These are phyloP conservation scores for Spodoptera frugiperda DNA, from an alignment of 1,140 invertebrate genomes.

Conservation along the genomic window DNA sequence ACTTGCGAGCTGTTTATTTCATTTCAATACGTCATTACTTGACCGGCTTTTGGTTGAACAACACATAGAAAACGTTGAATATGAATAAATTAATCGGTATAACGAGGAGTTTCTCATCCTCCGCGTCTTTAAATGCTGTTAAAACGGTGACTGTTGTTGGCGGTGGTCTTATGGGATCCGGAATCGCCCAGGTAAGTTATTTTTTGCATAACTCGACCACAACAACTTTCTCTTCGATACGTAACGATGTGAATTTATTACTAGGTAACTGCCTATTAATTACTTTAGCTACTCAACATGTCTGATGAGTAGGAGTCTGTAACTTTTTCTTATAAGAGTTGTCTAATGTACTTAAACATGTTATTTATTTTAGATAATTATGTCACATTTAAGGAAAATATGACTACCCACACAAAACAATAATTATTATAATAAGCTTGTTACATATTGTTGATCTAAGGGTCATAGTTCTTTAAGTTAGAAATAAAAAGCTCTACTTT, in stretches of 20 bases:
- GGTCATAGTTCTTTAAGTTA: no score
- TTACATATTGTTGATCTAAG: no score
- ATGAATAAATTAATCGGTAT: constrained; percentile 76
- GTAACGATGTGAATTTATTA: not conserved
- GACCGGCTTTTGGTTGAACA: constrained; percentile 42
- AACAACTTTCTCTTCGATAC: not conserved
- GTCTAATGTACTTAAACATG: no score
- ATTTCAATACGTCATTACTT: constrained; percentile 34
- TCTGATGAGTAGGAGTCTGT: no score
- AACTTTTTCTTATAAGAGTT: no score
- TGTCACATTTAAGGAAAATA: no score
- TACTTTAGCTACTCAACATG: no score
- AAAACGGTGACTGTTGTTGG: constrained; percentile 94
- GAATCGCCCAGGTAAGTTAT: constrained; percentile 92
- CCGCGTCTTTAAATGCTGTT: constrained; percentile 79
- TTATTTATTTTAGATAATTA: no score
- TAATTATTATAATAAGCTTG: no score
- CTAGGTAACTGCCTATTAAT: not conserved
- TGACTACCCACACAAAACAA: no score
- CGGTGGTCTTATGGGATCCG: constrained; percentile 93
- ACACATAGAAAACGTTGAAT: constrained; percentile 47
- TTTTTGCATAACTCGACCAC: not conserved
- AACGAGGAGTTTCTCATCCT: constrained; percentile 73
- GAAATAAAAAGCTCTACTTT: no score
- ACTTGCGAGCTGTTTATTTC: constrained; percentile 24